A percentile compares a stretch with the other conserved stretches of the same genome.
Evolutionary conservation across 64 coral and sea anemone genomes (phyloP).

Genomic region (Trachythela sp.): DNA sequence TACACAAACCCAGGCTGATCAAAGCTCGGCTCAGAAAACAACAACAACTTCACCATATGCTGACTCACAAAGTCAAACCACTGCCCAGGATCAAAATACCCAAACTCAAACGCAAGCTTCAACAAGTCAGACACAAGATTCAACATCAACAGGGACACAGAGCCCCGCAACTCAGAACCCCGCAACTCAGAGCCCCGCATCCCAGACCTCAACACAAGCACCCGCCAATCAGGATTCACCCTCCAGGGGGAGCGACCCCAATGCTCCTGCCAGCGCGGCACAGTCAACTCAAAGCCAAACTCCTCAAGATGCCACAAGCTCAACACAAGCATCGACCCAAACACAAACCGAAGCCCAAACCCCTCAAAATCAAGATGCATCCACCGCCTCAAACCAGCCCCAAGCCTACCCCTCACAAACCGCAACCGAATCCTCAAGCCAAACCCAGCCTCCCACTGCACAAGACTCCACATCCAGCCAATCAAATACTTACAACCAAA

Average conservation of each 20-base stretch:
- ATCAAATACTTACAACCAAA: neutral
- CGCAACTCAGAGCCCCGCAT: neutral
- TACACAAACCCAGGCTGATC: neutral
- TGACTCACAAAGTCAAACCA: no score
- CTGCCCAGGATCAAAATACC: neutral
- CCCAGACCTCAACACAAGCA: neutral
- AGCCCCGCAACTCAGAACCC: no score
- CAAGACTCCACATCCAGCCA: neutral
- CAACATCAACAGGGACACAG: neutral
- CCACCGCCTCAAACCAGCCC: neutral
- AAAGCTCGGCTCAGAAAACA: neutral
- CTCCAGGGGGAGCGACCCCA: neutral
- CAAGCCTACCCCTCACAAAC: neutral
- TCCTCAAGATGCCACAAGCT: neutral
- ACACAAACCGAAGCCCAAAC: neutral
- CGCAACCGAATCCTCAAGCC: neutral
- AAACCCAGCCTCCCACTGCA: neutral
- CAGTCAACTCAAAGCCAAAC: neutral
- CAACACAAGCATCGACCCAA: neutral
- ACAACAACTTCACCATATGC: no score
- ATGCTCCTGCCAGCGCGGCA: neutral
- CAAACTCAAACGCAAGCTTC: neutral
- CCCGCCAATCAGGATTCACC: neutral
- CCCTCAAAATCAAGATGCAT: neutral
- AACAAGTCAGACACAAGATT: neutral